phyloP scores from a whole-genome alignment of 2,888 invertebrate species.

The Zhuqinia jingwanae region DNA sequence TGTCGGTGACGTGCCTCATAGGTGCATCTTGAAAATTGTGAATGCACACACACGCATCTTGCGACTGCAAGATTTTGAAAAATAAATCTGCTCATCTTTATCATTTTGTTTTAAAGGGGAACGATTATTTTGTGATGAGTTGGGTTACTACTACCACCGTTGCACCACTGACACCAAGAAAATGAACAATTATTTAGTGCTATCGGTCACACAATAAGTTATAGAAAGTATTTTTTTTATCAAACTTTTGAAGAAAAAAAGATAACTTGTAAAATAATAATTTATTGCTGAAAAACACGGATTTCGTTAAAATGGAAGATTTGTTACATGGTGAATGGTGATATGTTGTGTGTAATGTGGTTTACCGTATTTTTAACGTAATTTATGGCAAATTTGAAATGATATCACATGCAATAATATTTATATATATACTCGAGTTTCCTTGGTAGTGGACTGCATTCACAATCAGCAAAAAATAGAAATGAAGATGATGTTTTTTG shows the following conservation, averaged over 20 bases:
- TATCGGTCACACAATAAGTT: slow-evolving; percentile 15
- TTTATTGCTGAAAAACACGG: too few species aligned
- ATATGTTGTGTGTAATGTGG: background rate
- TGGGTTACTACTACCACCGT: background rate
- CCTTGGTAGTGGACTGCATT: background rate
- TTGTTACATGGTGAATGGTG: background rate
- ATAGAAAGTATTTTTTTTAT: background rate
- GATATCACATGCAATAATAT: too few species aligned
- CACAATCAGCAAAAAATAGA: too few species aligned
- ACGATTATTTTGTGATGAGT: slow-evolving; percentile 8
- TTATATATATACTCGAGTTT: too few species aligned
- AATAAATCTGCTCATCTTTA: too few species aligned
- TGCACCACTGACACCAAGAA: background rate
- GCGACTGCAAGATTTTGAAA: too few species aligned
- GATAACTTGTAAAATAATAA: background rate
- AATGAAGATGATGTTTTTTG: background rate
- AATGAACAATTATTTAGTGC: slow-evolving; percentile 41
- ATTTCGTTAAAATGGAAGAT: background rate
- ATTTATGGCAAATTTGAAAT: slow-evolving; percentile 2
- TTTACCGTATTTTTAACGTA: slow-evolving; percentile 11
- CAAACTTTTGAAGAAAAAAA: too few species aligned
- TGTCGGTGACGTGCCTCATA: background rate
- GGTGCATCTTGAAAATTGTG: slow-evolving; percentile 17
- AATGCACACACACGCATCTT: too few species aligned
- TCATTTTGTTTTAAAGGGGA: too few species aligned